Evolutionary conservation across 1,140 invertebrate species (phyloP), one percentile per base, ranked within the genome.

Genomic region (Macrocentrus cingulum): DNA sequence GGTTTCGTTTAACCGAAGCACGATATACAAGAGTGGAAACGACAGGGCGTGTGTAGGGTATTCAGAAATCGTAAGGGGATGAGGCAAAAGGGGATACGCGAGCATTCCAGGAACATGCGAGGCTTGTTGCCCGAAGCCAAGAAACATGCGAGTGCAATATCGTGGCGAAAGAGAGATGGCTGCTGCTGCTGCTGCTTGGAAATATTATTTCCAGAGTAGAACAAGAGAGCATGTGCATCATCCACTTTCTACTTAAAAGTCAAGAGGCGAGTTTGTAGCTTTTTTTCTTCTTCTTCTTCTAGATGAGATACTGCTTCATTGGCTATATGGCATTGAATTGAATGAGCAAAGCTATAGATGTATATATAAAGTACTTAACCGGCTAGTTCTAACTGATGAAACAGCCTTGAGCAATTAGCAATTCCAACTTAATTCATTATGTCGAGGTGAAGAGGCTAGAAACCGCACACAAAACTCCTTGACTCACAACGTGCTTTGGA

Each of bases 351-450:
- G 19, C n/a, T n/a, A n/a, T n/a, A n/a, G n/a, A n/a, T n/a, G n/a
- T n/a, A 11, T 19, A 15, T 11, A 8, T 22, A 22, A 36, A 19
- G 25, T 49, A 36, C 25, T 46, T 56, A 60, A 65, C 58, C 56
- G 58, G 59, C 53, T 60, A 36, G 46, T 61, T 63, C 53, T 50
- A 67, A 67, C 64, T 62, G 63, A 57, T 56, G 58, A 64, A 66
- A 69, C 58, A 60, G 49, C 52, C 39, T 55, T 32, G 59, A 67
- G 66, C 66, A 74, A 68, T 71, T 75, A 75, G 71, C 68, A 69
- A 66, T 68, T 64, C 65, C 59, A 69, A 73, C 64, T 72, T 72
- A 67, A 74, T 76, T 74, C 71, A 72, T 74, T 74, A 71, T 63
- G 61, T 61, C 59, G 55, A 59, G 61, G 60, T 68, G 22, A 42